phyloP scores from a whole-genome alignment of 1,140 invertebrate species.

The Bombus affinis region DNA sequence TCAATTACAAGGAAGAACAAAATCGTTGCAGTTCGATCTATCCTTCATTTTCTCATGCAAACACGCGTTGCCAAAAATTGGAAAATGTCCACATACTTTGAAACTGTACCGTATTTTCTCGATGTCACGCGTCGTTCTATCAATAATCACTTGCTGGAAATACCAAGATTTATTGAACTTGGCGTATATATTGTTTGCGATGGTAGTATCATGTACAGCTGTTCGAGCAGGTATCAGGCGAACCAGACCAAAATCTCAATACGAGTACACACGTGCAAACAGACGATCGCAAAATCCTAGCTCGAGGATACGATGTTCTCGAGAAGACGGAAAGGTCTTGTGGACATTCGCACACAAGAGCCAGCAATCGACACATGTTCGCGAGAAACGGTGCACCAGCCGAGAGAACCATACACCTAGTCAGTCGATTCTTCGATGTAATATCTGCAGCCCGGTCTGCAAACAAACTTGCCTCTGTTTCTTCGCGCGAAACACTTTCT shows the following conservation, averaged over 20 bases:
- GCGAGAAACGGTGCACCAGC: conserved; percentile 16
- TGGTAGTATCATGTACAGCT: background rate
- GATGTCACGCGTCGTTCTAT: too few species aligned
- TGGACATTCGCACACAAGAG: conserved; percentile 21
- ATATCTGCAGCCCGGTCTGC: conserved; percentile 31
- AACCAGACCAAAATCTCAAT: background rate
- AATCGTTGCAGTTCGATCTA: too few species aligned
- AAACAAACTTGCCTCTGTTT: conserved; percentile 33
- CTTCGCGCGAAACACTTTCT: background rate
- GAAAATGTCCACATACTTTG: too few species aligned
- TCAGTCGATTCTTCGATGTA: conserved; percentile 33
- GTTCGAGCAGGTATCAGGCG: conserved; percentile 7
- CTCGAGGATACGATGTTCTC: conserved; percentile 40
- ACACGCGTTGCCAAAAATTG: too few species aligned
- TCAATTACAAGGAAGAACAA: too few species aligned
- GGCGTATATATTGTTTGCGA: background rate
- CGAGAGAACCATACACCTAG: background rate
- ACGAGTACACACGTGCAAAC: background rate
- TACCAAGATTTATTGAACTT: background rate
- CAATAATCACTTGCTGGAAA: background rate
- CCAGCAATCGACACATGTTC: conserved; percentile 15
- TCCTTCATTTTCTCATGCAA: too few species aligned
- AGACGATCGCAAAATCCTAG: conserved; percentile 11
- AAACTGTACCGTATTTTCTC: too few species aligned
- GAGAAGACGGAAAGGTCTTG: conserved; percentile 28